phyloP scores from a whole-genome alignment of 2,888 invertebrate genomes.

The Lamproptera curius region DNA sequence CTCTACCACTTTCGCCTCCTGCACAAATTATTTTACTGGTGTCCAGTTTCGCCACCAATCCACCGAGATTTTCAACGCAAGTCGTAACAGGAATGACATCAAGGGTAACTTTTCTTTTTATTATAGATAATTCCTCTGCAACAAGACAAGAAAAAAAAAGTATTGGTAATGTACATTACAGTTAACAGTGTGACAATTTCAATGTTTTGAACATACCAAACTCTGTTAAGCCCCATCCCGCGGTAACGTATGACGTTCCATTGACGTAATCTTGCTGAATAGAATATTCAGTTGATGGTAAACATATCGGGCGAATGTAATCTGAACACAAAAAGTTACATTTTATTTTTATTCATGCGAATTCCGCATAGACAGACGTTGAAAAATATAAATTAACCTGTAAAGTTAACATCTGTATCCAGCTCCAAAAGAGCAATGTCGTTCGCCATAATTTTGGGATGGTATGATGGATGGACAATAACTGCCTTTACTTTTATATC shows the following conservation, averaged over 20 bases:
- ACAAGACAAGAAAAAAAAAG: slow-evolving; percentile 8
- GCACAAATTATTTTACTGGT: slow-evolving; percentile 65
- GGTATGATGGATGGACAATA: slow-evolving; percentile 70
- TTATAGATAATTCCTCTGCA: slow-evolving; percentile 31
- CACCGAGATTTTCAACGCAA: slow-evolving; percentile 36
- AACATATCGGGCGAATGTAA: slow-evolving; percentile 63
- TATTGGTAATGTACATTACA: no score
- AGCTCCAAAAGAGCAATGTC: slow-evolving; percentile 79
- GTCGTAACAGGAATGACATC: slow-evolving; percentile 39
- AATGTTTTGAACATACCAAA: slow-evolving; percentile 58
- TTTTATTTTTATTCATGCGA: no score
- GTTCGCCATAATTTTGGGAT: slow-evolving; percentile 40
- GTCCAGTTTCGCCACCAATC: slow-evolving; percentile 31
- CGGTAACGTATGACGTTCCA: slow-evolving; percentile 64
- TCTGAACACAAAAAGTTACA: slow-evolving; percentile 27
- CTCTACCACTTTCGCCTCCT: slow-evolving; percentile 67
- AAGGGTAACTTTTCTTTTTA: slow-evolving; percentile 54
- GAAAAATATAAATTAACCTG: slow-evolving; percentile 61
- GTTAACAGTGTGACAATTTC: no score
- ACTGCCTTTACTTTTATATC: slow-evolving; percentile 41
- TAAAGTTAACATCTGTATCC: slow-evolving; percentile 56
- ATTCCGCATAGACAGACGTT: no score
- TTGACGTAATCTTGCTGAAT: slow-evolving; percentile 49
- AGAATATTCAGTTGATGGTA: slow-evolving; percentile 47
- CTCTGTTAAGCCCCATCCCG: slow-evolving; percentile 84